phyloP scores from a whole-genome alignment of 2,113 vertebrate genomes.

The Tragulus kanchil region DNA sequence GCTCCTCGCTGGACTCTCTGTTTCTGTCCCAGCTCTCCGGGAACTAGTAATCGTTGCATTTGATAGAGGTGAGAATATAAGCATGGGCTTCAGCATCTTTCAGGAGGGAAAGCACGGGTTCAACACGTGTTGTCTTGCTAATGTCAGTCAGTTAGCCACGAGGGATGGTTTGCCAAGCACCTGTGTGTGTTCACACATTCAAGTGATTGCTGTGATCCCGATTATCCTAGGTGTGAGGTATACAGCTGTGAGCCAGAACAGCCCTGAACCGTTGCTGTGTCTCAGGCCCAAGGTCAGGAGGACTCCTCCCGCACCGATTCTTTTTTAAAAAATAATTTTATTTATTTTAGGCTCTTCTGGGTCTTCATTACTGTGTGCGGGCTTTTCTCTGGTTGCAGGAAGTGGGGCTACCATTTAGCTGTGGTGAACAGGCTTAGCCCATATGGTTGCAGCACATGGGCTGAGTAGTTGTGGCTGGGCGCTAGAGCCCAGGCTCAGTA shows the following conservation, averaged over 20 bases:
- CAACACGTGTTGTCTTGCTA: background rate
- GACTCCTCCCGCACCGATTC: background rate
- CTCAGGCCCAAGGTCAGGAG: background rate
- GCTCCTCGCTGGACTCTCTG: background rate
- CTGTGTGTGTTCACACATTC: slow-evolving; percentile 5
- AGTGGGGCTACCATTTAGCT: too few relatives aligned
- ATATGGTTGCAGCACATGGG: too few relatives aligned
- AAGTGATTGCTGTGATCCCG: slow-evolving; percentile 10
- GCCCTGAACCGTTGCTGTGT: background rate
- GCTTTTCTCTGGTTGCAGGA: too few relatives aligned
- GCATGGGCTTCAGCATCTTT: slow-evolving; percentile 37
- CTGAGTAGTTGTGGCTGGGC: too few relatives aligned
- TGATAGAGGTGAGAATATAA: background rate
- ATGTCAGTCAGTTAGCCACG: background rate
- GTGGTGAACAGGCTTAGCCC: too few relatives aligned
- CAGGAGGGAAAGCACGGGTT: slow-evolving; percentile 18
- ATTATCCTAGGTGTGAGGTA: background rate
- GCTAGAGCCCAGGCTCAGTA: too few relatives aligned
- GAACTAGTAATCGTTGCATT: slow-evolving; percentile 14
- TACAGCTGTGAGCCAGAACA: background rate
- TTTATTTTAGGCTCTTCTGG: too few relatives aligned
- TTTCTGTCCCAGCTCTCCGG: background rate
- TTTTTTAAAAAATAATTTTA: background rate
- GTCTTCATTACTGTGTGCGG: too few relatives aligned
- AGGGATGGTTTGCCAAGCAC: slow-evolving; percentile 8